These are phyloP conservation scores for Glossophaga mutica DNA, from an alignment of 2,797 vertebrate genomes.

Conservation along the genomic window DNA sequence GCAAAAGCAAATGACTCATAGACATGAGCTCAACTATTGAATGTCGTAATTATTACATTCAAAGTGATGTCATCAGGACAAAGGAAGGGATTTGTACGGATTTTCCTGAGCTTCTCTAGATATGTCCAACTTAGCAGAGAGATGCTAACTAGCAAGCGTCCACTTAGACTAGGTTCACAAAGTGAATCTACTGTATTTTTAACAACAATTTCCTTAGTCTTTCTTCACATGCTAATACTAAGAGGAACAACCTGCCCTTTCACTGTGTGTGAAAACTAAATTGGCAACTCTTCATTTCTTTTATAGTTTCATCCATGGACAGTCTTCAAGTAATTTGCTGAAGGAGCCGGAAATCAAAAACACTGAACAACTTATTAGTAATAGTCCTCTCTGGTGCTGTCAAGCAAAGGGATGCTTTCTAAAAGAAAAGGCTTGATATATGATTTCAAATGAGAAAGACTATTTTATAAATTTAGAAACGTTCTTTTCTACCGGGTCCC, in stretches of 20 bases:
- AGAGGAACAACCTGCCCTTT: not conserved
- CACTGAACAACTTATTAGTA: not conserved
- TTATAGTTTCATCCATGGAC: not conserved
- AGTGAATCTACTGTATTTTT: slow-evolving; percentile 13
- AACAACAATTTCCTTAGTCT: not conserved
- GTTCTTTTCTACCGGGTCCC: not conserved
- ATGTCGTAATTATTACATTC: slow-evolving; percentile 44
- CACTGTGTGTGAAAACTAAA: slow-evolving; percentile 21
- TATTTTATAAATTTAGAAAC: not conserved
- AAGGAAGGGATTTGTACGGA: not conserved
- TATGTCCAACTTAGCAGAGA: not conserved
- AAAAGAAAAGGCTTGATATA: not conserved
- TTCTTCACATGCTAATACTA: not conserved
- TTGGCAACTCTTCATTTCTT: not conserved
- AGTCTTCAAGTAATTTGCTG: not conserved
- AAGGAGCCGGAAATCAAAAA: slow-evolving; percentile 10
- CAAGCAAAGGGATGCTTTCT: not conserved
- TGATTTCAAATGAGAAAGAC: not conserved
- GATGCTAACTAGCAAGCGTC: not conserved
- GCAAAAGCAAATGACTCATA: slow-evolving; percentile 58
- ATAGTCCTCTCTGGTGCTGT: not conserved
- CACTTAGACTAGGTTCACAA: not conserved
- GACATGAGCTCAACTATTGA: slow-evolving; percentile 43
- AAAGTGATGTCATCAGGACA: slow-evolving; percentile 50
- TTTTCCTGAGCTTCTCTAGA: not conserved